Percentiles rank a stretch among this genome's conserved stretches.
Conservation (phyloP, 2,113 vertebrate species). For the Malurus melanocephalus region DNA sequence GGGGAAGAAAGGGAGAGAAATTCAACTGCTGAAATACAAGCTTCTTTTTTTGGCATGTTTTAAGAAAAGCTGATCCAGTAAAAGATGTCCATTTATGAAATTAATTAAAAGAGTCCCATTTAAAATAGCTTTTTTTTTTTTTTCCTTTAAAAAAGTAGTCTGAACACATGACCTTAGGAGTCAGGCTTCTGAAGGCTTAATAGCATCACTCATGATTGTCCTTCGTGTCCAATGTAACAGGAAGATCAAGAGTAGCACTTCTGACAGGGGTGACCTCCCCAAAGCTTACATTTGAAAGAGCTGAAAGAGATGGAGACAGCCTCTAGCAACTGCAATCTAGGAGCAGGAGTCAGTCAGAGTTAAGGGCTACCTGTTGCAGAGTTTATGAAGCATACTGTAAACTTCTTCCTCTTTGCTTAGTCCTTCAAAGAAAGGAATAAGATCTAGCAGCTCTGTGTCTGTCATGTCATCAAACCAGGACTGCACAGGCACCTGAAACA, state of each 20-base stretch:
- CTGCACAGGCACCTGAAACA: conserved; percentile 91
- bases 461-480: conserved; percentile 98
- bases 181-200: conserved; percentile 65
- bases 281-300: conserved; percentile 58
- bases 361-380: conserved; percentile 91
- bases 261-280: conserved; percentile 50
- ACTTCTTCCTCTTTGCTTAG: conserved; percentile 92
- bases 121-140: conserved; percentile 72
- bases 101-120: conserved; percentile 76
- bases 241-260: conserved; percentile 61
- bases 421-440: conserved; percentile 95
- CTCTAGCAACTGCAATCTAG: conserved; percentile 40
- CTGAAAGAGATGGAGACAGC: conserved; percentile 50
- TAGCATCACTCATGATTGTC: conserved; percentile 63
- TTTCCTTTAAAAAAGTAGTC: conserved; percentile 62
- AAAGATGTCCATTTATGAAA: conserved; percentile 78
- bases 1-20: conserved; percentile 57
- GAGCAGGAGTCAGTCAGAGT: conserved; percentile 37
- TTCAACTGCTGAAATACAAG: conserved; percentile 75
- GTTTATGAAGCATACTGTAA: conserved; percentile 88
- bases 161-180: conserved; percentile 54
- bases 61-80: conserved; percentile 78
- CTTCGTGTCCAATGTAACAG: conserved; percentile 61
- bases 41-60: conserved; percentile 80
- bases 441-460: conserved; percentile 94